These are phyloP conservation scores for Ploceus nigricollis DNA, from an alignment of 2,113 vertebrate genomes.

Conservation along the genomic window DNA sequence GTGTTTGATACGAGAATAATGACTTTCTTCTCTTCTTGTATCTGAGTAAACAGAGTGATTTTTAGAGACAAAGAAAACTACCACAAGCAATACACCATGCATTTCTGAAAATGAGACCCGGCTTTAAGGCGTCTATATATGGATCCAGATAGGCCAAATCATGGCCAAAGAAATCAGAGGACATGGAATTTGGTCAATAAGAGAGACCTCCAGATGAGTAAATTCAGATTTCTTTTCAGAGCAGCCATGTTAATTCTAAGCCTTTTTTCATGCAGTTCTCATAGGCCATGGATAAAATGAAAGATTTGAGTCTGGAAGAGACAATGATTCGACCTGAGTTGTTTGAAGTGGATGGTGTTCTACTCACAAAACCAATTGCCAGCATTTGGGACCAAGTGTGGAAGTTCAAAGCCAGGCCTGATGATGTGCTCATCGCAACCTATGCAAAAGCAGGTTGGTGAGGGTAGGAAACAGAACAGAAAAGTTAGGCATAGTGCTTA, in stretches of 20 bases:
- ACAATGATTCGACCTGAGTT: rapidly evolving
- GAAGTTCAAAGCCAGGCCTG: constrained; percentile 72
- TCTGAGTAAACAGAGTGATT: not conserved
- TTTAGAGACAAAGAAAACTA: not conserved
- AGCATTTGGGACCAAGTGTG: constrained; percentile 41
- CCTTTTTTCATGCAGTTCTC: not conserved
- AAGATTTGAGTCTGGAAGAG: constrained; percentile 12
- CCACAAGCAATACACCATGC: not conserved
- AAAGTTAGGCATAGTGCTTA: not conserved
- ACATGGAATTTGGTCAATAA: not conserved
- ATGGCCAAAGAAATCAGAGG: not conserved
- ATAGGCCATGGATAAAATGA: constrained; percentile 41
- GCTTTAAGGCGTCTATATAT: not conserved
- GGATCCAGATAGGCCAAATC: not conserved
- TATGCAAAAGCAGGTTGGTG: constrained; percentile 73
- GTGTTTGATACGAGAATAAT: not conserved
- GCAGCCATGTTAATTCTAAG: not conserved
- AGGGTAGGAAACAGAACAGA: not conserved
- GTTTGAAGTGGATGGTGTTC: constrained; percentile 44
- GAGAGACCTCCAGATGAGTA: not conserved
- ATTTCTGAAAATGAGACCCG: not conserved
- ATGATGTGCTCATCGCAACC: constrained; percentile 69
- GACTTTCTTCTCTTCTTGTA: not conserved
- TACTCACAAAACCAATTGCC: not conserved
- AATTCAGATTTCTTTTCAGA: not conserved